Percentiles rank a stretch among this genome's conserved stretches.
Evolutionary conservation across 2,113 vertebrate genomes (phyloP).

Genomic region (Peucedramus taeniatus): DNA sequence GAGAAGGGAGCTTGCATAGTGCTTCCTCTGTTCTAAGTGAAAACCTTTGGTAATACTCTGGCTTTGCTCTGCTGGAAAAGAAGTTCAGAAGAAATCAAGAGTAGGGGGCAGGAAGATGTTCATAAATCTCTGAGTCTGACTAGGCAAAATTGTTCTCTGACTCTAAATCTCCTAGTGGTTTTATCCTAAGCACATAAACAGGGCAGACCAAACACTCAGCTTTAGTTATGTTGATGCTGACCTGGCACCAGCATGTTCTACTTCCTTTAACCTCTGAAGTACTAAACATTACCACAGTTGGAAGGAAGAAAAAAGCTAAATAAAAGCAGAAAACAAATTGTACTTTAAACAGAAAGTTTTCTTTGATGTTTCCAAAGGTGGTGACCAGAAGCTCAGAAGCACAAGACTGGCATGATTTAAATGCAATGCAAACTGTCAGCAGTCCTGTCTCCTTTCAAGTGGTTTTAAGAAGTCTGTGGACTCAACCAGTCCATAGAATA

Average conservation of each 20-base stretch:
- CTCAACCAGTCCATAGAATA: not conserved
- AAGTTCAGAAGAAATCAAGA: not conserved
- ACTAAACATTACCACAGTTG: not conserved
- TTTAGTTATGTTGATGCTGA: not conserved
- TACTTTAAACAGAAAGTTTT: not conserved
- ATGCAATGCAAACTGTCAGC: not conserved
- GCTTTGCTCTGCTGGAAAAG: not conserved
- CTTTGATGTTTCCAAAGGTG: not conserved
- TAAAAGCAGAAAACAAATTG: not conserved
- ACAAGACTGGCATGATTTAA: not conserved
- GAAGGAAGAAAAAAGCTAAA: not conserved
- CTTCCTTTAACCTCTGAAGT: not conserved
- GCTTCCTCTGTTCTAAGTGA: not conserved
- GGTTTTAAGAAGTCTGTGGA: not conserved
- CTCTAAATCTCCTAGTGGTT: not conserved
- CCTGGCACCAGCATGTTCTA: not conserved
- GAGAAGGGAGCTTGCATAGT: not conserved
- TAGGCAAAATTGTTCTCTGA: not conserved
- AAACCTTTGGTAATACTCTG: not conserved
- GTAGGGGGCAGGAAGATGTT: not conserved
- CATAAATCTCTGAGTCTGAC: not conserved
- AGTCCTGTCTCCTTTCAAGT: not conserved
- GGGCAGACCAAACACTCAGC: not conserved
- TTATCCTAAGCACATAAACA: not conserved
- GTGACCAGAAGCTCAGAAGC: not conserved